Evolutionary conservation across 2,797 vertebrate genomes (phyloP), one percentile per base, ranked within the genome.

Genomic region (Monodelphis domestica): DNA sequence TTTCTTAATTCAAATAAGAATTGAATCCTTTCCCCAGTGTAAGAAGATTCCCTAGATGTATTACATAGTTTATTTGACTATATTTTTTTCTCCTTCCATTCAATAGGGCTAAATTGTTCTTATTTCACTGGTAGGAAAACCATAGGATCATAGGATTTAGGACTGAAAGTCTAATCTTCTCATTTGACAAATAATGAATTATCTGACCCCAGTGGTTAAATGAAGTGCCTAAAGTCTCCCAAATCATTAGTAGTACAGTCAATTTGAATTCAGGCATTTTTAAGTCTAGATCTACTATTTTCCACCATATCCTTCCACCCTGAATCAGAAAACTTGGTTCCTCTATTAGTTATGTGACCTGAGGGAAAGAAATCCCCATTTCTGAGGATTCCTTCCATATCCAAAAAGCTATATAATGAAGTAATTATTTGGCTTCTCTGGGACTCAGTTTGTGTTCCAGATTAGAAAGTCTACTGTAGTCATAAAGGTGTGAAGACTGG

Each of bases 21-120:
- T 54, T 6, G 2, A 59, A 91, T 7, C 93, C 5, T 90, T 95
- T 92, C 53, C 9, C 56, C 94, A 93, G 12, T 59, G 54, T 54
- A 90, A 92, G 90, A 95, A 56, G 78, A 55, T 29, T n/a, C 88
- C 78, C 45, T 7, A 28, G 88, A 54, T 93, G 50, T 57, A 56
- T 90, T 92, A 33, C 26, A 45, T 56, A 92, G 88, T 15, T 91
- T 94, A 70, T 87, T 94, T 94, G n/a, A 30, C 54, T 70, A 2
- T 5, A n/a, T 94, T 87, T 29, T 91, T 88, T 9, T 91, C 6
- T 94, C 95, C 93, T 63, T 17, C 93, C 54, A 87, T 95, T 92
- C 59, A 63, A n/a, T 63, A 15, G 1, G 14, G n/a, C 33, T 63
- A 88, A 90, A 56, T 87, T 94, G 87, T 89, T 93, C 30, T 90